phyloP scores from a whole-genome alignment of 2,113 vertebrate species.

The Tupaia tana region DNA sequence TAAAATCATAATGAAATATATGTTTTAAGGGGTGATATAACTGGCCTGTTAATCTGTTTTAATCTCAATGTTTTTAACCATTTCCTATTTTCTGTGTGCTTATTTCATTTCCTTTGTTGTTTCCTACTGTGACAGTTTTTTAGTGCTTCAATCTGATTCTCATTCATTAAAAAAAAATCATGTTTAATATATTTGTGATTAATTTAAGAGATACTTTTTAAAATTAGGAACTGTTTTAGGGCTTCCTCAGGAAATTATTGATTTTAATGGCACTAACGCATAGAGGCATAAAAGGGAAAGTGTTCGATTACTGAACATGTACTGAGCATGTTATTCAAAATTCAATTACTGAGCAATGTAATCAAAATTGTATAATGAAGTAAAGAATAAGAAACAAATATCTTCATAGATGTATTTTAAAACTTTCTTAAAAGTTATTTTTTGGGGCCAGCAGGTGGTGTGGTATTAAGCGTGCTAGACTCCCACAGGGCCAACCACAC shows the following conservation, averaged over 20 bases:
- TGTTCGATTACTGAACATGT: background rate
- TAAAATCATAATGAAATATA: background rate
- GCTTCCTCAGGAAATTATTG: background rate
- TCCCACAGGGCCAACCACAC: too few species aligned
- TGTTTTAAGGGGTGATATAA: background rate
- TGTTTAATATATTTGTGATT: background rate
- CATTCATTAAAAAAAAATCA: background rate
- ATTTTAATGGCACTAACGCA: background rate
- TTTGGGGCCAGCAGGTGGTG: too few species aligned
- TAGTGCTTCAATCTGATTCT: background rate
- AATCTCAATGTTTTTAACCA: background rate
- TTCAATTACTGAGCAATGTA: background rate
- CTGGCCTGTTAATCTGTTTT: background rate
- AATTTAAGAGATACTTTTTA: background rate
- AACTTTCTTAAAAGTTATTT: background rate
- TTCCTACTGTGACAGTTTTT: background rate
- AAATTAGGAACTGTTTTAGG: background rate
- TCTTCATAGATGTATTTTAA: background rate
- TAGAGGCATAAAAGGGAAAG: background rate
- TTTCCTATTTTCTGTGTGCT: background rate
- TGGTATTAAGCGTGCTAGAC: too few species aligned
- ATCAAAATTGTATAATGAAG: background rate
- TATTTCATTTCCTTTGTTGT: background rate
- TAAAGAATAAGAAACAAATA: background rate
- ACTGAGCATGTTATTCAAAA: too few species aligned